These are phyloP conservation scores for Channallabes apus DNA, from an alignment of 2,797 vertebrate species.

Conservation along the genomic window DNA sequence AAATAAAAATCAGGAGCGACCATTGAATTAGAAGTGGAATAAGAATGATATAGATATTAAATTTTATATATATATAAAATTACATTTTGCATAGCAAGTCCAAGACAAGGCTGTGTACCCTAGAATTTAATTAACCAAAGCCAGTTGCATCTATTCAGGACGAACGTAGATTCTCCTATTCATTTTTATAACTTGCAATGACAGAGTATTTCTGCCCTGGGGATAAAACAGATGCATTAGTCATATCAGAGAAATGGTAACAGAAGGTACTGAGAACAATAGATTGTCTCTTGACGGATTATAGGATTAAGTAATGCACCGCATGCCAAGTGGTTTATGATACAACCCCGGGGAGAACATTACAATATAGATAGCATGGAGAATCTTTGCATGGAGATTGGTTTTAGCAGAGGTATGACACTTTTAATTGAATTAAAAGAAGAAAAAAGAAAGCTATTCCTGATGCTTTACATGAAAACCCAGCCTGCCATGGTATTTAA, in stretches of 20 bases:
- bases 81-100: not conserved
- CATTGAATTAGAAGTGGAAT: no score
- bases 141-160: slow-evolving; percentile 2
- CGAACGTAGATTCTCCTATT: slow-evolving; percentile 22
- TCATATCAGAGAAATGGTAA: slow-evolving; percentile 50
- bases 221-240: slow-evolving; percentile 37
- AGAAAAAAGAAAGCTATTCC: not conserved
- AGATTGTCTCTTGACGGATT: slow-evolving; percentile 46
- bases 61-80: no score
- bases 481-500: not conserved
- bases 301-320: slow-evolving; percentile 38
- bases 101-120: slow-evolving; percentile 1
- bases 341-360: slow-evolving; percentile 29
- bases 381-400: slow-evolving; percentile 11
- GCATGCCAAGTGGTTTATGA: slow-evolving; percentile 35
- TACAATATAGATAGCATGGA: slow-evolving; percentile 26
- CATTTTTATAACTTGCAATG: slow-evolving; percentile 21
- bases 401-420: slow-evolving; percentile 8
- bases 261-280: slow-evolving; percentile 46
- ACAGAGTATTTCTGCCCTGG: slow-evolving; percentile 38
- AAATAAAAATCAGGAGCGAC: no score
- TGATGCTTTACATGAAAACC: not conserved
- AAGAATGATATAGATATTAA: no score
- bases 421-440: not conserved
- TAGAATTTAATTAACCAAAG: slow-evolving; percentile 36